These are phyloP conservation scores for Drosophila kikkawai DNA, from an alignment of 1,140 invertebrate species.

Conservation along the genomic window DNA sequence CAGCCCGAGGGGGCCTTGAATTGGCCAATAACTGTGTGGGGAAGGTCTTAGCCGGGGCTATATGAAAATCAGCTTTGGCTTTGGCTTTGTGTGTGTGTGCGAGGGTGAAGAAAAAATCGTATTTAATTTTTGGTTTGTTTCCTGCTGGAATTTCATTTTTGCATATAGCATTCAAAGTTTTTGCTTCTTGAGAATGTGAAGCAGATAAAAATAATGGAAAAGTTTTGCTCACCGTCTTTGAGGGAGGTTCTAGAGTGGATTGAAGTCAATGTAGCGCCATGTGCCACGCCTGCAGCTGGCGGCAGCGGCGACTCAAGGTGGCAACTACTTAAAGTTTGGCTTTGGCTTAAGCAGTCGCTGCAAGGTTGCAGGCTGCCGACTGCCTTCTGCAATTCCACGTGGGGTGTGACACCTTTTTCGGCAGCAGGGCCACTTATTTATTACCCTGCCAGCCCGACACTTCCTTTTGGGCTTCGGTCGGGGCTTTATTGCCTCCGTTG, in stretches of 20 bases:
- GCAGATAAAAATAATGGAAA: conserved; percentile 83
- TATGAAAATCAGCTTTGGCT: conserved; percentile 78
- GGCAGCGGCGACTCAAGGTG: conserved; percentile 67
- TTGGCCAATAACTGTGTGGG: conserved; percentile 64
- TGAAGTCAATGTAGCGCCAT: conserved; percentile 54
- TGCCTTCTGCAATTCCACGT: conserved; percentile 21
- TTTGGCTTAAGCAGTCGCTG: conserved; percentile 59
- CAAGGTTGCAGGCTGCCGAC: conserved; percentile 6
- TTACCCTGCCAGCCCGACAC: conserved; percentile 37
- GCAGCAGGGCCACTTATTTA: conserved; percentile 69
- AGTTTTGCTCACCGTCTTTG: conserved; percentile 64
- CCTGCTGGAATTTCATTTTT: conserved; percentile 50
- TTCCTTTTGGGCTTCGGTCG: conserved; percentile 28
- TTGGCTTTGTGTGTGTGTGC: conserved; percentile 12
- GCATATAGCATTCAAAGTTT: conserved; percentile 77
- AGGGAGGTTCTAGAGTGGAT: conserved; percentile 16
- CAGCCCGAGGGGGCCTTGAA: conserved; percentile 52
- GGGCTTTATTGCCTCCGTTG: conserved; percentile 10
- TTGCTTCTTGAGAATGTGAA: conserved; percentile 77
- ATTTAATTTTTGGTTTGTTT: conserved; percentile 77
- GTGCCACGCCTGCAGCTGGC: conserved; percentile 55
- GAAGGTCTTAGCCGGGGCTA: conserved; percentile 34
- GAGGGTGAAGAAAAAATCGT: conserved; percentile 44
- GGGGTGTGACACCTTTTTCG: conserved; percentile 46
- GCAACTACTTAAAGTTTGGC: conserved; percentile 71